Base-by-base conservation (phyloP, 2,888 invertebrate species). In the Pimpla rufipes region DNA sequence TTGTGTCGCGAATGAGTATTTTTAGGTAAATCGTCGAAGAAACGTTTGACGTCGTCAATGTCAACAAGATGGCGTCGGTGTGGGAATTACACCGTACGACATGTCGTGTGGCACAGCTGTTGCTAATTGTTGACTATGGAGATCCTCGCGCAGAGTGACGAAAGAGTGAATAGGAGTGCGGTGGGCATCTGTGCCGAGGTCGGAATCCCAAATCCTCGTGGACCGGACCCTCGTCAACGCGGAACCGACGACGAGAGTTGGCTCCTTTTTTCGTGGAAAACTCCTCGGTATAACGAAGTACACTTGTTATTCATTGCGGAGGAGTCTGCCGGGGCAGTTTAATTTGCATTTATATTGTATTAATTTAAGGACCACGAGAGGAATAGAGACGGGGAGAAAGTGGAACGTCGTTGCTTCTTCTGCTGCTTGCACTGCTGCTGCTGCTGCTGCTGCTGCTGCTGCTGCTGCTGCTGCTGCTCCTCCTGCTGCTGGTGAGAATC, bases 331-430 rank as follows among this genome's bases (percentile, higher is more conserved):
- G 59, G 71, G 81, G 81, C 77, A 73, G 85, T 89, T 89, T 86
- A 88, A 90, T 90, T 90, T 90, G 88, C 90, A 90, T 90, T 90
- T 90, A 90, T 90, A 90, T 90, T 90, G 88, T 89, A 90, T 90
- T 90, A 90, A 90, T 90, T 89, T 87, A 87, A 87, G 85, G 85
- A 81, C 85, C 73, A 75, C 74, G 74, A 62, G 77, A 64, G 82
- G 37, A 50, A 71, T 45, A 66, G 40, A 70, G 37, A 42, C 18
- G 59, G 45, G 40, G 67, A 40, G 50, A 71, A 76, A 71, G 78
- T 52, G 45, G 76, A 76, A 50, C 21, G 40, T 45, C 37, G 70
- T 62, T 57, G 79, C 47, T 68, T 18, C 45, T 62, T 40, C 59
- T 57, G 68, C 47, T 55, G 13, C 64, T 68, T 68, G 18, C 57